Conservation (phyloP, 2,113 vertebrate genomes). For the Eptesicus fuscus region DNA sequence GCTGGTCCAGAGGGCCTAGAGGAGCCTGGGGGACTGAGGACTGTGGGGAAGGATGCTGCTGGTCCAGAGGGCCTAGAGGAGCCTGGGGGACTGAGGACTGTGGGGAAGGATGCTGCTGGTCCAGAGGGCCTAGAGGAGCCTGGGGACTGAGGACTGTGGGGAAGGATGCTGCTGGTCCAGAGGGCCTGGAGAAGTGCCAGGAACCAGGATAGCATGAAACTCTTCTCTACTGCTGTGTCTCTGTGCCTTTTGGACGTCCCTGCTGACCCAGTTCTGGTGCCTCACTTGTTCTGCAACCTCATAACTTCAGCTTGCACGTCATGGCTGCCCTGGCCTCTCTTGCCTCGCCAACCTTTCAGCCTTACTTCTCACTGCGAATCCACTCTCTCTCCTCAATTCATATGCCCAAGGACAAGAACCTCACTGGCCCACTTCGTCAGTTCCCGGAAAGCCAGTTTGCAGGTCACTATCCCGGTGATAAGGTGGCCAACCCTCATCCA, state of each 20-base stretch:
- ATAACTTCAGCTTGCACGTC: neutral
- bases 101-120: too few relatives aligned
- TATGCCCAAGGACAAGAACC: neutral
- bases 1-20: neutral
- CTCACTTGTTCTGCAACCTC: neutral
- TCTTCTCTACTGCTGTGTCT: neutral
- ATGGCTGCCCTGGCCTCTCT: neutral
- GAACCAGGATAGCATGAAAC: neutral
- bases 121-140: neutral
- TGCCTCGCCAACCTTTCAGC: neutral
- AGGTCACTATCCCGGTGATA: neutral
- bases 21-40: too few relatives aligned
- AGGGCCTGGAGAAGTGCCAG: neutral
- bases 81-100: too few relatives aligned
- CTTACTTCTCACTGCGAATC: neutral
- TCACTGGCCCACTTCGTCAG: rapidly evolving
- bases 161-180: neutral
- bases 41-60: too few relatives aligned
- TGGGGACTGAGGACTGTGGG: neutral
- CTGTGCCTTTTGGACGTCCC: neutral
- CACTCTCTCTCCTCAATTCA: neutral
- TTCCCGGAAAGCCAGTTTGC: neutral
- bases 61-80: neutral
- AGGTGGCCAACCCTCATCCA: neutral
- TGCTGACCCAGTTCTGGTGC: neutral